Base-by-base conservation (phyloP, 2,797 vertebrate genomes). In the Scleropages formosus region DNA sequence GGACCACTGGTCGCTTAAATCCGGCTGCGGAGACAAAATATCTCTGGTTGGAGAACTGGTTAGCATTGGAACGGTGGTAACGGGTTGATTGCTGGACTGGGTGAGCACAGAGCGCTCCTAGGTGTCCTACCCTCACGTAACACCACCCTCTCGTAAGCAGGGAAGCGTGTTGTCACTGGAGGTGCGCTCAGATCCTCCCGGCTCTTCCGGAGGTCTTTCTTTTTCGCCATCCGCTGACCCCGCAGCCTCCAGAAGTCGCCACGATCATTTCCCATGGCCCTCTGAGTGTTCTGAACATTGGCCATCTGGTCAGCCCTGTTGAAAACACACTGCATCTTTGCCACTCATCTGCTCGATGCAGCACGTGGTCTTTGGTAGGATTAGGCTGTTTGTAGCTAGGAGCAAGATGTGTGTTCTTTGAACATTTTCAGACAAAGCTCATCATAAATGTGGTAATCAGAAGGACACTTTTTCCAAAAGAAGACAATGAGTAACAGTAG, bases 191-290 rank as follows among this genome's bases (percentile, higher is more conserved):
- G 87, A 79, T 98, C 97, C 80, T 99, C 97, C 53, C 96, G 88
- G 78, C 95, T 98, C 86, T 99, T 99, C 47, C 95, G 92, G 0
- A 98, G 80, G 79, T 98, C 97, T 83, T 98, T 99, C 85, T 98
- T 99, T 77, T 90, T 91, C 1, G 92, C 96, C 0, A 96, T 95
- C 63, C 96, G 91, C 87, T 99, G 97, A 80, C 95, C 97, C 27
- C 97, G 91, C 74, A 95, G 93, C 83, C 97, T 94, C 97, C 97
- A 99, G 90, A 98, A 99, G 82, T 99, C 97, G 59, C 96, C 96
- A 75, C 97, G 87, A 84, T 98, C 97, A 1, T 91, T 96, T 20
- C 92, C 92, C 0, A 92, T 92, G 8, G 90, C 95, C 77, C 91
- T 93, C 77, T 94, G 96, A 11, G 94, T 91, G 69, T 95, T 96